Evolutionary conservation across 2,888 invertebrate species (phyloP).

Genomic region (Xanthia icteritia): DNA sequence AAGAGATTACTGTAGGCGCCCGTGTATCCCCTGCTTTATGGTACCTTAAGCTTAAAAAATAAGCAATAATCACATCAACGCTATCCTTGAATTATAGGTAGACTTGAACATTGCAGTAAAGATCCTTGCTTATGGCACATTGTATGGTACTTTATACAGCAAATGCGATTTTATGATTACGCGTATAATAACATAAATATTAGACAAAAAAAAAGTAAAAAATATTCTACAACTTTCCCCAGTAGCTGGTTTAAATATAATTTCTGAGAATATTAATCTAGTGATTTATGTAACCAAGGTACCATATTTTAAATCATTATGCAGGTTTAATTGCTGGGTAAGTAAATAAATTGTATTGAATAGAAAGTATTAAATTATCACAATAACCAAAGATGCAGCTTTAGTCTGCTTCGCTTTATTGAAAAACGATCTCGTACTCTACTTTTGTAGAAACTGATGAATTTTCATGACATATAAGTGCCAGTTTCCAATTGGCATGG

Average conservation of each 20-base stretch:
- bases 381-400: not conserved
- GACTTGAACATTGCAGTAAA: conserved; percentile 25
- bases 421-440: not conserved
- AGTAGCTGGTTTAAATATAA: not conserved
- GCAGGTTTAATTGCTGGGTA: not conserved
- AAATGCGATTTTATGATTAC: conserved; percentile 6
- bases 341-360: conserved; percentile 7
- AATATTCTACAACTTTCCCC: not conserved
- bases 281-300: not conserved
- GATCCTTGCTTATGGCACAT: conserved; percentile 28
- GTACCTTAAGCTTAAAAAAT: conserved; percentile 24
- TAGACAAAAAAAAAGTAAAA: conserved; percentile 19
- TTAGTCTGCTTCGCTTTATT: not conserved
- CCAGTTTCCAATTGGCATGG: not conserved
- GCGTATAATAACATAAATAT: conserved; percentile 11
- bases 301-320: not conserved
- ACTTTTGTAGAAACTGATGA: not conserved
- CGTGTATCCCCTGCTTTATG: conserved; percentile 26
- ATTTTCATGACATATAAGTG: not conserved
- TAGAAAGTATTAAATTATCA: not conserved
- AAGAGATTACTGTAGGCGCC: conserved; percentile 14
- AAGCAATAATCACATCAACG: conserved; percentile 31
- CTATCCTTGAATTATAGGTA: conserved; percentile 20
- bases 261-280: not conserved
- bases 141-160: not conserved